Conservation (phyloP, 2,797 vertebrate genomes). For the Acanthopagrus latus region DNA sequence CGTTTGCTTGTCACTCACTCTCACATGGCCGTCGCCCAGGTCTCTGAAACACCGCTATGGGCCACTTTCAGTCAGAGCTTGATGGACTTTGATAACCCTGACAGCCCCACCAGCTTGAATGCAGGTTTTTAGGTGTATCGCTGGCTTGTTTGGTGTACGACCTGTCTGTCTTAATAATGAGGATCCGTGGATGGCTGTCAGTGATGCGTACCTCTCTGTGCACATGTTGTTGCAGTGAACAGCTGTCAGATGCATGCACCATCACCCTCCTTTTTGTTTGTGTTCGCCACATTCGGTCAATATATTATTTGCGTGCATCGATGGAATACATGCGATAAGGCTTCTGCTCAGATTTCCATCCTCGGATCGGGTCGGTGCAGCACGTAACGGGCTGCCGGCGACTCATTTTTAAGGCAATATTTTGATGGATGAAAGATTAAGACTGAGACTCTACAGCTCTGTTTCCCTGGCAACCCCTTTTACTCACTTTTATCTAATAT, state of each 20-base stretch:
- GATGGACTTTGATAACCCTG: conserved; percentile 65
- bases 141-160: conserved; percentile 28
- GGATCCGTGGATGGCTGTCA: conserved; percentile 32
- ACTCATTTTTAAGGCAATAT: conserved; percentile 69
- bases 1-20: conserved; percentile 57
- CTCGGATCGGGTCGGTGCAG: conserved; percentile 33
- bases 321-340: conserved; percentile 19
- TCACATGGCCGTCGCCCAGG: neutral
- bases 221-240: conserved; percentile 37
- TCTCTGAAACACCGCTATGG: conserved; percentile 48
- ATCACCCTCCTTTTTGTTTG: conserved; percentile 18
- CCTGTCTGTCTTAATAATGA: conserved; percentile 61
- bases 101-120: conserved; percentile 31
- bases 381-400: conserved; percentile 52
- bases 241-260: conserved; percentile 39
- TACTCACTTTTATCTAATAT: conserved; percentile 76
- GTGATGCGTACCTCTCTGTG: conserved; percentile 21
- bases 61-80: conserved; percentile 53
- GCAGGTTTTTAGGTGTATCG: conserved; percentile 39
- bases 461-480: conserved; percentile 85
- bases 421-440: conserved; percentile 82
- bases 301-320: conserved; percentile 16
- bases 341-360: conserved; percentile 29
- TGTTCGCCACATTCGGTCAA: conserved; percentile 13
- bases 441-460: conserved; percentile 69